These are phyloP conservation scores for Epirrhoe alternata DNA, from an alignment of 2,888 invertebrate species.

Conservation along the genomic window DNA sequence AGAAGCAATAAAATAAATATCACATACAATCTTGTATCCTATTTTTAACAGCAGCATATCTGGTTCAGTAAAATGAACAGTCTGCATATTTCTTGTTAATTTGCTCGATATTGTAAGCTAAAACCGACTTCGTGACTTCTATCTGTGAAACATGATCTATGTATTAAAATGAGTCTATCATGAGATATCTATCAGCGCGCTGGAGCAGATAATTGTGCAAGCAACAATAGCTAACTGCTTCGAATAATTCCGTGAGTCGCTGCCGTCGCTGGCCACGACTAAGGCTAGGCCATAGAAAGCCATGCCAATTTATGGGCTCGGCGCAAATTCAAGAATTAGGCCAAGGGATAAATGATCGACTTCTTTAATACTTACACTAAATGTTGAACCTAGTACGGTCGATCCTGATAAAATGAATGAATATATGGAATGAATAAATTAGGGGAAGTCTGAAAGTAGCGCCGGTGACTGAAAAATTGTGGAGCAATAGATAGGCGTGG, in stretches of 20 bases:
- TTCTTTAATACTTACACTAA: too few species aligned
- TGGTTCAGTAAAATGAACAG: conserved; percentile 10
- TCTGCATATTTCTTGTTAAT: conserved; percentile 21
- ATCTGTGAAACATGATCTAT: conserved; percentile 31
- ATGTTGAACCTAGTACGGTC: too few species aligned
- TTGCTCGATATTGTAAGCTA: conserved; percentile 27
- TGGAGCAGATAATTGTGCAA: conserved; percentile 47
- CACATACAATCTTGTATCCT: not conserved
- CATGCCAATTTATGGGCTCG: conserved; percentile 17
- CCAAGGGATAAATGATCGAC: not conserved
- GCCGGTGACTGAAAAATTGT: too few species aligned
- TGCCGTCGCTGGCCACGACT: conserved; percentile 49
- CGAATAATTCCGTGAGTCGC: conserved; percentile 56
- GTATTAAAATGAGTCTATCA: conserved; percentile 33
- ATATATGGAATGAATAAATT: too few species aligned
- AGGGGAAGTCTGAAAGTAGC: too few species aligned
- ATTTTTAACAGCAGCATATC: conserved; percentile 3
- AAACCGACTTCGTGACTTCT: conserved; percentile 36
- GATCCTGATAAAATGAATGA: too few species aligned
- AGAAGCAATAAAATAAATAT: not conserved
- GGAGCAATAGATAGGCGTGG: too few species aligned
- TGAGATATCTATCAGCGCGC: conserved; percentile 43
- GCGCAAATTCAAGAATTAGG: conserved; percentile 9
- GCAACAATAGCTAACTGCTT: conserved; percentile 48
- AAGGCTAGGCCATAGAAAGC: conserved; percentile 27